Percentiles rank a stretch among this genome's conserved stretches.
phyloP scores from a whole-genome alignment of 2,888 invertebrate genomes.

The Calliopum simillimum region DNA sequence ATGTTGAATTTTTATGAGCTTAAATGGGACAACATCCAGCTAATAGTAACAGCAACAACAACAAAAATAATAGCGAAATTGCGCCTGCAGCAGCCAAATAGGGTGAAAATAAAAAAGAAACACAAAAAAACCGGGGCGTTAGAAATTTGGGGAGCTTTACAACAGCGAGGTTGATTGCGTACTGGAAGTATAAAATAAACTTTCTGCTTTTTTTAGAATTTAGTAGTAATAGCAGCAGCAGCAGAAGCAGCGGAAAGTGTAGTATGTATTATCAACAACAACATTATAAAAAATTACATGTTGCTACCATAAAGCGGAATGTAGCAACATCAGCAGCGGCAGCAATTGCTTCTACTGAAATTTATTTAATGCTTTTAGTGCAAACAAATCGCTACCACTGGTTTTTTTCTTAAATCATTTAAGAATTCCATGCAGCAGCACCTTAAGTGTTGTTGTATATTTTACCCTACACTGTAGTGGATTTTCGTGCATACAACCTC shows the following conservation, averaged over 20 bases:
- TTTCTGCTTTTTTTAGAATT: too few species aligned
- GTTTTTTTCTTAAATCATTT: too few species aligned
- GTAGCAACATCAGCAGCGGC: conserved; percentile 2
- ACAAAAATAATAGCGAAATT: conserved; percentile 4
- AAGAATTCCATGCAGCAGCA: too few species aligned
- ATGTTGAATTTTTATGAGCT: conserved; percentile 38
- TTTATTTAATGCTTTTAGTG: conserved; percentile 1
- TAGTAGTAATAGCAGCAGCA: too few species aligned
- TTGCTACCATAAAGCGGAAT: background rate
- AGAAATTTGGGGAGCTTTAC: background rate
- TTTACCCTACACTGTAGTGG: too few species aligned
- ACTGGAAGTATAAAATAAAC: too few species aligned
- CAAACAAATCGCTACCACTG: too few species aligned
- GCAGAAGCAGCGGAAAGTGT: too few species aligned
- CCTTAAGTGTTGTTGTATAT: too few species aligned
- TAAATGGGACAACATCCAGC: conserved; percentile 24
- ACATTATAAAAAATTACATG: background rate
- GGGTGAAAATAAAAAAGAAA: conserved; percentile 19
- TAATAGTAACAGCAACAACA: background rate
- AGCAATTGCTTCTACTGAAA: conserved; percentile 2
- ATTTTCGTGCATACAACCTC: too few species aligned
- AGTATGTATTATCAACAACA: background rate
- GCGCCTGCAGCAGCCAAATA: background rate
- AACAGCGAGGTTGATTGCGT: too few species aligned
- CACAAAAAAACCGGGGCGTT: conserved; percentile 12